Evolutionary conservation across 2,888 invertebrate species (phyloP), one percentile per base, ranked within the genome.

Genomic region (Cremastinae sp.): DNA sequence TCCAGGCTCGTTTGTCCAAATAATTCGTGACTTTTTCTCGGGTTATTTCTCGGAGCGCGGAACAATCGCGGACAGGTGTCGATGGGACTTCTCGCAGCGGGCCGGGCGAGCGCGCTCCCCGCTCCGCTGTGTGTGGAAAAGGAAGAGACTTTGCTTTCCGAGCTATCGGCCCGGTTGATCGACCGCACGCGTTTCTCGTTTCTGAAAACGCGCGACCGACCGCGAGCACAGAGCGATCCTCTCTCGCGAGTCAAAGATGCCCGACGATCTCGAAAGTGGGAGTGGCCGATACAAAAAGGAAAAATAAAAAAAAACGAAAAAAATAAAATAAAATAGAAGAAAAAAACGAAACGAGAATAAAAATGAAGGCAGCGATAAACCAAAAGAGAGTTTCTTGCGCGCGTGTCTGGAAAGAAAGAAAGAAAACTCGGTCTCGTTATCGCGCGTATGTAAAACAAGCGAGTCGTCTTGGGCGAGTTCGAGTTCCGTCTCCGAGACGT

Each of bases 281-380:
- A 81, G 81, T 81, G 84, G 80, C 78, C 80, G 74, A 69, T 68
- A 51, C 2, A 45, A 22, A 22, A 28, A 38, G 0, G 1, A 14
- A 14, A 45, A 45, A 45, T 9, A 9, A 45, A 68, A 47, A 28
- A 16, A 58, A 47, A n/a, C n/a, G 28, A 56, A 65, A 49, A 74
- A 69, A 70, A 76, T 74, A 74, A 74, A 73, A 77, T 71, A 74
- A 74, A 70, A 56, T 49, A 18, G 22, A 45, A 69, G 53, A 68
- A 49, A 38, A 54, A 59, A 65, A 61, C 45, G 22, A 12, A 43
- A 53, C 16, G 51, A 66, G 56, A 36, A 51, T 51, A 56, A 22
- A 36, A 41, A 49, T 9, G 54, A 59, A 73, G 20, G 45, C 53
- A 51, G 72, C 73, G 73, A 76, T 73, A 76, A 73, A 69, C 62